These are phyloP conservation scores for Acronicta aceris DNA, from an alignment of 2,888 invertebrate species.

Conservation along the genomic window DNA sequence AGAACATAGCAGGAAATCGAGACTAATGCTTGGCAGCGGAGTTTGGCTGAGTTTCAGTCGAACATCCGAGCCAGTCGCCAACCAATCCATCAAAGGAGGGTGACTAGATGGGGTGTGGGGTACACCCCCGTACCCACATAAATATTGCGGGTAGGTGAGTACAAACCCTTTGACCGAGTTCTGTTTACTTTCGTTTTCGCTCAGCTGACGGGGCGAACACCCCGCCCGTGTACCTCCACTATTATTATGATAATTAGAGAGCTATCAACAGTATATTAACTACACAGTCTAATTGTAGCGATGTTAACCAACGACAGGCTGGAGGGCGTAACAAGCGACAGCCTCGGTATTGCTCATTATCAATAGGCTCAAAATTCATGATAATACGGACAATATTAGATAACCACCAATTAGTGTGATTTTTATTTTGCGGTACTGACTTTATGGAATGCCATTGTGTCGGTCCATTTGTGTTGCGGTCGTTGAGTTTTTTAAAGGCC, in stretches of 20 bases:
- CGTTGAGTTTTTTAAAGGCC: conserved; percentile 55
- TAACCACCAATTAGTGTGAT: neutral
- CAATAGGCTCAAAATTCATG: conserved; percentile 21
- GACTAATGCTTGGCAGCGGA: conserved; percentile 80
- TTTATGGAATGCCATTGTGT: conserved; percentile 27
- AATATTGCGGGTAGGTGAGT: conserved; percentile 89
- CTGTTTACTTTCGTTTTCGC: conserved; percentile 90
- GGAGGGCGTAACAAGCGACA: conserved; percentile 32
- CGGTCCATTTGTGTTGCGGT: conserved; percentile 38
- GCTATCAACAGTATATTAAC: conserved; percentile 78
- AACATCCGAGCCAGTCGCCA: conserved; percentile 87
- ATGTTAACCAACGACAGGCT: conserved; percentile 50
- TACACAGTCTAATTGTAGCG: conserved; percentile 68
- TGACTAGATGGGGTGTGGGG: conserved; percentile 84
- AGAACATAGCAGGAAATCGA: conserved; percentile 80
- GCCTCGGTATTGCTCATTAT: conserved; percentile 35
- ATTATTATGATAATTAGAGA: conserved; percentile 88
- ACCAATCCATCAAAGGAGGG: conserved; percentile 89
- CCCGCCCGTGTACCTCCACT: conserved; percentile 80
- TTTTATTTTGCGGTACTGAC: conserved; percentile 16
- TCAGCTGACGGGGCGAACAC: conserved; percentile 88
- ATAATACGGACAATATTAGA: conserved; percentile 14
- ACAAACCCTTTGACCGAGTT: conserved; percentile 90
- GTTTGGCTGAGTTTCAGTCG: conserved; percentile 84
- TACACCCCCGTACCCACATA: conserved; percentile 86